phyloP scores from a whole-genome alignment of 35 echinoderm and acorn worm species.

The Apostichopus californicus region DNA sequence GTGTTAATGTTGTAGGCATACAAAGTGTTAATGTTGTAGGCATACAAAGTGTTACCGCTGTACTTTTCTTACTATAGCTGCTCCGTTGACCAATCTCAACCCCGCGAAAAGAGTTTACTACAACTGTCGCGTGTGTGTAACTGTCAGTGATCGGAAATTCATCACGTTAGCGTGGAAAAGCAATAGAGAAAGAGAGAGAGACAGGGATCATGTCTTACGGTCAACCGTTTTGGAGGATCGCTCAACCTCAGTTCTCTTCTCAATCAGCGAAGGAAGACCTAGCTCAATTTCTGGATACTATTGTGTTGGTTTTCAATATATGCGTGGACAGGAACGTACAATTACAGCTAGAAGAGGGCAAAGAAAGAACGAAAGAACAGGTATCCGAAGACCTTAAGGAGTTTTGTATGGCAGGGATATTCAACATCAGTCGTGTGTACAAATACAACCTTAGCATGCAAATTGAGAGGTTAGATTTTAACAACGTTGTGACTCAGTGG shows the following conservation, averaged over 20 bases:
- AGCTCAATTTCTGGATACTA: not conserved
- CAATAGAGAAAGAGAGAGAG: no score
- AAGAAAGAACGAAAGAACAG: not conserved
- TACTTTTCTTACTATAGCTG: no score
- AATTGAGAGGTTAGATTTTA: conserved; percentile 24
- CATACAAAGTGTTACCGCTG: no score
- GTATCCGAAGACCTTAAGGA: not conserved
- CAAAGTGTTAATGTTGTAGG: no score
- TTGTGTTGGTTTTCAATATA: conserved; percentile 2
- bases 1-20: no score
- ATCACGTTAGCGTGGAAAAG: no score
- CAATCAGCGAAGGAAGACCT: conserved; percentile 21
- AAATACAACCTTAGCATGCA: conserved; percentile 26
- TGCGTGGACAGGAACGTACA: not conserved
- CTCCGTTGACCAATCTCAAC: no score
- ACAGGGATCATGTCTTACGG: not conserved
- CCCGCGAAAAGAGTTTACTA: no score
- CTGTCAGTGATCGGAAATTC: no score
- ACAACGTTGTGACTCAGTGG: conserved; percentile 45
- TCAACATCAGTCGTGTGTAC: conserved; percentile 18
- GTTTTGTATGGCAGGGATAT: conserved; percentile 23
- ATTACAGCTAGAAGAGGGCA: not conserved
- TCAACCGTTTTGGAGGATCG: conserved; percentile 21
- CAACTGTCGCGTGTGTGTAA: no score
- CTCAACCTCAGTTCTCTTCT: not conserved